Evolutionary conservation across 2,113 vertebrate genomes (phyloP).

Genomic region (Syngnathus scovelli): DNA sequence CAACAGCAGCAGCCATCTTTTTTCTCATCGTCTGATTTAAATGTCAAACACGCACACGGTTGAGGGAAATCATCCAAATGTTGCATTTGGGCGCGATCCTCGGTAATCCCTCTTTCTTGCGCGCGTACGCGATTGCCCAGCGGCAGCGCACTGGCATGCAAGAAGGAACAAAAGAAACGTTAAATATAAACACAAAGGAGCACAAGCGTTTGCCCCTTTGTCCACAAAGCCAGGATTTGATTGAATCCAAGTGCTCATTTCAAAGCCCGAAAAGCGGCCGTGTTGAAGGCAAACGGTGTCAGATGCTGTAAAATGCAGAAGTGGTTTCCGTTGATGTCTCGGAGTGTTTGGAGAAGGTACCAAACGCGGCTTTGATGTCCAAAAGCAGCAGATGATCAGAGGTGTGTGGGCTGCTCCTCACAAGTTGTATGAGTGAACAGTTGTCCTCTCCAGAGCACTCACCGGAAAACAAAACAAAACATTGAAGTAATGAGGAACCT

Average conservation of each 20-base stretch:
- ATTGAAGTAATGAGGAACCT: no score
- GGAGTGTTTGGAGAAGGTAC: no score
- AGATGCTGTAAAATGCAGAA: no score
- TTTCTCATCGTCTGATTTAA: conserved; percentile 28
- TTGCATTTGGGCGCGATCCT: conserved; percentile 39
- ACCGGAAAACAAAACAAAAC: no score
- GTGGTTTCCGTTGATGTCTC: no score
- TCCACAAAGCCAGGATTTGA: not conserved
- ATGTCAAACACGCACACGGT: conserved; percentile 26
- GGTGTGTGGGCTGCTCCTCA: no score
- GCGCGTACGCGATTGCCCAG: not conserved
- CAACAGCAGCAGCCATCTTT: conserved; percentile 8
- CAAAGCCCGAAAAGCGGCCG: not conserved
- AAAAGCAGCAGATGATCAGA: no score
- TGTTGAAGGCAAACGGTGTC: no score
- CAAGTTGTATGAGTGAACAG: no score
- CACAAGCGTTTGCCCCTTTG: not conserved
- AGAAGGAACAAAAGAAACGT: not conserved
- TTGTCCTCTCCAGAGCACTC: no score
- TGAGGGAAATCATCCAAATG: conserved; percentile 34
- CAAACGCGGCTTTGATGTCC: no score
- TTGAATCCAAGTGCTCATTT: not conserved
- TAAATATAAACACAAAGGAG: not conserved
- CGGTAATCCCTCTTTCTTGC: conserved; percentile 24
- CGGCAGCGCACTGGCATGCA: not conserved